phyloP scores from a whole-genome alignment of 2,888 invertebrate genomes.

The Pollenia griseotomentosa region DNA sequence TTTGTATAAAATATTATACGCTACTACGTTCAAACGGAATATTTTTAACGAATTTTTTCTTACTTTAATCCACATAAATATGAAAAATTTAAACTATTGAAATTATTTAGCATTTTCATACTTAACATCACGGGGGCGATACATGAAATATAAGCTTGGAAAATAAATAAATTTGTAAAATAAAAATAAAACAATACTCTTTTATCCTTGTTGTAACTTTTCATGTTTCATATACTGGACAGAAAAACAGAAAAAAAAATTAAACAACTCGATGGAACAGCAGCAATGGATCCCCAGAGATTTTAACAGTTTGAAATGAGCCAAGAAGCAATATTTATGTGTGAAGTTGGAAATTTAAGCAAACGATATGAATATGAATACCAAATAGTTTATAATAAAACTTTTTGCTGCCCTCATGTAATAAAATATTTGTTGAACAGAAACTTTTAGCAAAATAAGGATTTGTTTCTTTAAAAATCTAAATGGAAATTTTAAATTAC shows the following conservation, averaged over 20 bases:
- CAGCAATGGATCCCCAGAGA: constrained; percentile 37
- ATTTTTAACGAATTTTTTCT: background rate
- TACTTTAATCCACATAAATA: background rate
- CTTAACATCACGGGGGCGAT: background rate
- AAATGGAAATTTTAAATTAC: too few species aligned
- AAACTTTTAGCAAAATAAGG: too few species aligned
- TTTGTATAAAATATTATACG: too few species aligned
- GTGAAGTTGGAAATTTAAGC: background rate
- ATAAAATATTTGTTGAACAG: too few species aligned
- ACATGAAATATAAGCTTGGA: constrained; percentile 1
- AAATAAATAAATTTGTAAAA: background rate
- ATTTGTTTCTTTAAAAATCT: too few species aligned
- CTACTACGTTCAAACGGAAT: background rate
- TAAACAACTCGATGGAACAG: constrained; percentile 24
- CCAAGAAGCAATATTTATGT: background rate
- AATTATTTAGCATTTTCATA: background rate
- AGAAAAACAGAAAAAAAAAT: background rate
- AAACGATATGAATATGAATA: background rate
- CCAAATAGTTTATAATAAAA: too few species aligned
- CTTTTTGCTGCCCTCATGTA: too few species aligned
- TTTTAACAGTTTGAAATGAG: background rate
- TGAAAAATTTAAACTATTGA: background rate
- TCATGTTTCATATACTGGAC: too few species aligned
- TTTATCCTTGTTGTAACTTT: too few species aligned
- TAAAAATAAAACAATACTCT: background rate